Percentiles rank a stretch among this genome's conserved stretches.
Evolutionary conservation across 2,797 vertebrate genomes (phyloP).

Genomic region (Pitangus sulphuratus): DNA sequence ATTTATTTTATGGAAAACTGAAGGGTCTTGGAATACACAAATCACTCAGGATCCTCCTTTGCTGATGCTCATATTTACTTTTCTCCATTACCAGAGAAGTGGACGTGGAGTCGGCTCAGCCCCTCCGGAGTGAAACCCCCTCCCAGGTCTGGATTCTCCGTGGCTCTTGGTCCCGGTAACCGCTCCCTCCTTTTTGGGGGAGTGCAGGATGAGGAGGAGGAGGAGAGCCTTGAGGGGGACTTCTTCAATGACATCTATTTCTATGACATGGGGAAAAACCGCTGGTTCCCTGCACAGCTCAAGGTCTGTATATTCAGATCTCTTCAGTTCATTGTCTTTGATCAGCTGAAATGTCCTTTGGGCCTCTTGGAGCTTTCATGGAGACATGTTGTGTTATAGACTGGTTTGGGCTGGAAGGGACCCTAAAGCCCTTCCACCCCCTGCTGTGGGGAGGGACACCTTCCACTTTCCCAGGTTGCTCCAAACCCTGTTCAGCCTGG

Average conservation of each 20-base stretch:
- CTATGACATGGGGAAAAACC: conserved; percentile 86
- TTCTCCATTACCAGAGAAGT: conserved; percentile 80
- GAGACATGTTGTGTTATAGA: neutral
- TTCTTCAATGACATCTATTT: conserved; percentile 92
- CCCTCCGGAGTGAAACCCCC: conserved; percentile 88
- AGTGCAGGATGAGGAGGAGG: conserved; percentile 93
- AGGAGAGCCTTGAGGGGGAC: conserved; percentile 91
- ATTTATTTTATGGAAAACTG: neutral
- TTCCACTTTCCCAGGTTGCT: neutral
- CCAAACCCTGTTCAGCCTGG: neutral
- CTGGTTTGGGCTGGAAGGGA: neutral
- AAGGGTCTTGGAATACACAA: fast-evolving
- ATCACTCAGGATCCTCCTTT: fast-evolving
- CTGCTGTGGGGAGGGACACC: neutral
- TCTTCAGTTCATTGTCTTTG: neutral
- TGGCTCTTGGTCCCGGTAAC: conserved; percentile 80
- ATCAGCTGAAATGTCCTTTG: fast-evolving
- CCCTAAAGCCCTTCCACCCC: neutral
- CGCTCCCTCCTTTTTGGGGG: conserved; percentile 91
- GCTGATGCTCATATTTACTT: neutral
- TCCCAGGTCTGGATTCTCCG: conserved; percentile 88
- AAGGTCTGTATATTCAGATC: conserved; percentile 71
- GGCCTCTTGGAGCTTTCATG: fast-evolving
- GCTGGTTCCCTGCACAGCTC: conserved; percentile 88
- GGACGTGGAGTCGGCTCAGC: conserved; percentile 87